These are phyloP conservation scores for Drosophila obscura DNA, from an alignment of 1,140 invertebrate genomes.

Conservation along the genomic window DNA sequence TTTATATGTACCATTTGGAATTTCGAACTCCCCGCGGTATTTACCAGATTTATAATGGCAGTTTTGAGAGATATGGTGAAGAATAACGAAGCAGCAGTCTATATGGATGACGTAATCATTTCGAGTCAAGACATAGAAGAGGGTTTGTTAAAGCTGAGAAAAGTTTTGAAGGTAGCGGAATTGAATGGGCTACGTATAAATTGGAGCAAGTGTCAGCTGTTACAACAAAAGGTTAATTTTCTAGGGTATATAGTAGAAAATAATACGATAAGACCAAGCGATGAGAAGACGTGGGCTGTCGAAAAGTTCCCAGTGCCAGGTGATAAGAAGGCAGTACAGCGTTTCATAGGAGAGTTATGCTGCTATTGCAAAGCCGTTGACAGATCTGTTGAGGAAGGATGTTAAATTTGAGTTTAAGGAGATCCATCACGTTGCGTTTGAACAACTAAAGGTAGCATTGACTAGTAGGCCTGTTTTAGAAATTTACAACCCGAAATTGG, in stretches of 20 bases:
- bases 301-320: no score
- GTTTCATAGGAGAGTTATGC: neutral
- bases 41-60: neutral
- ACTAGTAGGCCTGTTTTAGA: no score
- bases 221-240: neutral
- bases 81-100: no score
- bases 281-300: no score
- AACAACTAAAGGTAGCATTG: neutral
- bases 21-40: neutral
- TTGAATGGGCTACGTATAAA: no score
- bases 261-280: no score
- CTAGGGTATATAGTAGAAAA: neutral
- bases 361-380: constrained; percentile 1
- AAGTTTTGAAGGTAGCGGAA: no score
- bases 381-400: neutral
- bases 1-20: constrained; percentile 3
- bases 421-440: neutral
- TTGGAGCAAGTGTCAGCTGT: constrained; percentile 1
- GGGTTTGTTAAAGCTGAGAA: neutral
- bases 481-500: no score
- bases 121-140: neutral
- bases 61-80: no score
- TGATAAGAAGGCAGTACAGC: no score
- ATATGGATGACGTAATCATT: neutral
- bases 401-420: neutral